These are phyloP conservation scores for Anarsia innoxiella DNA, from an alignment of 2,888 invertebrate species.

Conservation along the genomic window DNA sequence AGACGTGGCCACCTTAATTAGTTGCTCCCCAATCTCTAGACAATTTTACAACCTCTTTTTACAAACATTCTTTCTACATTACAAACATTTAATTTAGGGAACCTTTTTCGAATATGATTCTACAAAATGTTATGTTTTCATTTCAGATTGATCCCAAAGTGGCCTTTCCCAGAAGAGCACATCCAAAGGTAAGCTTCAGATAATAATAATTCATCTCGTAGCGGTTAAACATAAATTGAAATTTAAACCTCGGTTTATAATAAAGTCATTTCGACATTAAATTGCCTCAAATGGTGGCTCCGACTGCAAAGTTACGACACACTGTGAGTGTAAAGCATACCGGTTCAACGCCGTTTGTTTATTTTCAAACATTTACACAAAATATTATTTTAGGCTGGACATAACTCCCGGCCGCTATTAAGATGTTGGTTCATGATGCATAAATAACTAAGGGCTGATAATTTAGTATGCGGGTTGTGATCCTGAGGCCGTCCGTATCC, in stretches of 20 bases:
- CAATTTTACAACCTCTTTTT: constrained; percentile 23
- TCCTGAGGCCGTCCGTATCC: constrained; percentile 47
- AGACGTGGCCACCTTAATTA: constrained; percentile 59
- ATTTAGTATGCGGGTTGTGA: constrained; percentile 70
- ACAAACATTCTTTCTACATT: background rate
- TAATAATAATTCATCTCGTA: constrained; percentile 34
- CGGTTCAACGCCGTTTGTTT: constrained; percentile 52
- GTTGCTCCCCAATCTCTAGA: constrained; percentile 41
- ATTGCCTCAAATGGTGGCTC: constrained; percentile 39
- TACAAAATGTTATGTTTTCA: constrained; percentile 33
- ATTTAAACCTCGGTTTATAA: constrained; percentile 46
- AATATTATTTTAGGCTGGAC: constrained; percentile 74
- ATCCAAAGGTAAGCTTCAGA: constrained; percentile 91
- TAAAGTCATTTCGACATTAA: constrained; percentile 53
- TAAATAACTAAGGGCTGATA: constrained; percentile 69
- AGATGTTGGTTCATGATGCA: constrained; percentile 70
- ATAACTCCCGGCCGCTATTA: constrained; percentile 65
- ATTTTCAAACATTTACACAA: constrained; percentile 70
- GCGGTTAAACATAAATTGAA: constrained; percentile 44
- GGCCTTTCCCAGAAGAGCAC: constrained; percentile 99
- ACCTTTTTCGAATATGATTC: constrained; percentile 12
- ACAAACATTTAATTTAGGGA: background rate
- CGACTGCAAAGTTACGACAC: constrained; percentile 49
- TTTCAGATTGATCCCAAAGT: constrained; percentile 99
- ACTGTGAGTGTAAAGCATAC: constrained; percentile 47